A percentile compares a stretch with the other conserved stretches of the same genome.
Conservation (phyloP, 1,140 invertebrate genomes). For the Dreissena rostriformis region DNA sequence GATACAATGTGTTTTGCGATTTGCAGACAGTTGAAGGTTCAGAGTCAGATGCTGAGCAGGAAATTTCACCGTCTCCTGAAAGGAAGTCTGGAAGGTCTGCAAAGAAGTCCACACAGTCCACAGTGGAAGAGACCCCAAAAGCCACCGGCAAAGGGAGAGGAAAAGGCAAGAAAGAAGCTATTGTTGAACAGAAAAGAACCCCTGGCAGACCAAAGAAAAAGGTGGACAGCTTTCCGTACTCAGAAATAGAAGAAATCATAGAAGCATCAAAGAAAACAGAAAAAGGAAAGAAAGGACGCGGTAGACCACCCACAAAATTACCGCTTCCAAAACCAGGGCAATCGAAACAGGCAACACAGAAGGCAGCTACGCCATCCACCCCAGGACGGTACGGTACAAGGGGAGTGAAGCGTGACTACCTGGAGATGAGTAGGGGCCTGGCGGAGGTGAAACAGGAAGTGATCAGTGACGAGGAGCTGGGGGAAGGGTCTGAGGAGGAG, state of each 20-base stretch:
- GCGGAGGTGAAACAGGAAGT: slow-evolving; percentile 17
- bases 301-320: slow-evolving; percentile 24
- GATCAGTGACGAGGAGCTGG: slow-evolving; percentile 10
- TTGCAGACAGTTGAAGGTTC: slow-evolving; percentile 3
- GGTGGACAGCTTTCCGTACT: slow-evolving; percentile 46
- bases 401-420: slow-evolving; percentile 43
- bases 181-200: slow-evolving; percentile 9
- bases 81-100: background rate
- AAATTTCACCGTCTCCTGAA: background rate
- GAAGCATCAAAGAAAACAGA: slow-evolving; percentile 37
- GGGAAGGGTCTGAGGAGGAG: background rate
- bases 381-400: slow-evolving; percentile 42
- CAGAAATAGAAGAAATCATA: slow-evolving; percentile 52
- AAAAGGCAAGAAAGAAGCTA: slow-evolving; percentile 6
- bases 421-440: slow-evolving; percentile 34
- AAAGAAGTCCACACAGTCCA: background rate
- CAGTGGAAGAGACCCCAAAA: background rate
- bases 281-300: slow-evolving; percentile 31
- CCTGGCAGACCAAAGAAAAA: slow-evolving; percentile 20
- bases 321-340: background rate
- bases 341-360: background rate
- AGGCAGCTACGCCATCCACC: background rate
- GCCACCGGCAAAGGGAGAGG: background rate
- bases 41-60: slow-evolving; percentile 18
- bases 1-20: background rate